Base-by-base conservation (phyloP, 2,113 vertebrate species). In the Acinonyx jubatus region DNA sequence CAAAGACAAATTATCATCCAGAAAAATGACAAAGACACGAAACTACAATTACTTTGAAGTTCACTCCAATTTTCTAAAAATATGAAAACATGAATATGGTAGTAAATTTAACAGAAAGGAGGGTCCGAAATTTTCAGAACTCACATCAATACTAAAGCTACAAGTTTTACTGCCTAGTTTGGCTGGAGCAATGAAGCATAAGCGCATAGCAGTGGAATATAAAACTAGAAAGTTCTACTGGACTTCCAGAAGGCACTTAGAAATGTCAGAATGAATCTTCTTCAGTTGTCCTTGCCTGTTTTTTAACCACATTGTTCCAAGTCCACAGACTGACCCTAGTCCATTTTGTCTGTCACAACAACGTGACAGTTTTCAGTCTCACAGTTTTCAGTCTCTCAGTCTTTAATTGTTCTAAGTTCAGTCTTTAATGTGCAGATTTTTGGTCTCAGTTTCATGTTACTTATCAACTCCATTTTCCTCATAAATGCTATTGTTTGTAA, bases 1-100 rank as follows among this genome's bases (percentile, higher is more conserved):
- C 73, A 97, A 74, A 90, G 92, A 97, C 90, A 97, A 98, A 98
- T 97, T 55, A 85, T 79, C 91, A 82, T n/a, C 94, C 41, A 55
- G 94, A 93, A 91, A 91, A 98, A 69, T 94, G 48, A 89, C 79
- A 89, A 89, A 92, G 88, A 92, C 31, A 84, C 87, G 74, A 95
- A 94, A 97, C 61, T 82, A 86, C 19, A 89, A 71, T 97, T 94
- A 79, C 63, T 89, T 96, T 84, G 80, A 48, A 81, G 21, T 94
- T 88, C 52, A 36, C 92, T 96, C 97, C 84, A 83, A 94, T 63
- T 79, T 95, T 97, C 18, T 97, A 96, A 98, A 96, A 78, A 95
- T 92, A 52, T 76, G 61, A 93, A 98, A 98, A 92, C 52, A 92
- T 15, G 79, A 61, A 92, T 78, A 88, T 89, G 50, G 15, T 95